These are phyloP conservation scores for Blera fallax DNA, from an alignment of 2,888 invertebrate genomes.

Conservation along the genomic window DNA sequence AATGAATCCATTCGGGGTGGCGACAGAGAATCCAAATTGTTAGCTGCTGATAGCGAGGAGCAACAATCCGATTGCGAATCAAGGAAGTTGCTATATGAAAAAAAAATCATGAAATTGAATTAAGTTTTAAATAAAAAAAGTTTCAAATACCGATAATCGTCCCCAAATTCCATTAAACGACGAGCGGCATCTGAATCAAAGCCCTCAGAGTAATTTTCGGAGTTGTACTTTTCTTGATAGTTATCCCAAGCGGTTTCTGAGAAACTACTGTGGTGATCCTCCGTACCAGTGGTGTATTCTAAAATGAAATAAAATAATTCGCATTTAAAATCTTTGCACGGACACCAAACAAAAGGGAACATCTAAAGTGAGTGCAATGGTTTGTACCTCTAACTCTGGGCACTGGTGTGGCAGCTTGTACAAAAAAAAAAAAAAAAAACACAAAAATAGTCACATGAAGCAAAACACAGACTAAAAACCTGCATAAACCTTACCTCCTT, in stretches of 20 bases:
- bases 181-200: constrained; percentile 93
- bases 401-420: constrained; percentile 80
- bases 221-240: constrained; percentile 97
- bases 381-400: constrained; percentile 78
- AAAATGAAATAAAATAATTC: constrained; percentile 28
- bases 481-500: constrained; percentile 76
- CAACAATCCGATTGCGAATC: constrained; percentile 95
- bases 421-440: constrained; percentile 73
- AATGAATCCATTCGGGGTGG: constrained; percentile 82
- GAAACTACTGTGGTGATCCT: constrained; percentile 89
- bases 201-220: constrained; percentile 94
- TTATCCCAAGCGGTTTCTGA: constrained; percentile 98
- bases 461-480: constrained; percentile 10
- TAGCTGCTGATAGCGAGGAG: constrained; percentile 88
- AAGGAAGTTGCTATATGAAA: constrained; percentile 85
- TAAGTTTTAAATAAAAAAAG: neutral
- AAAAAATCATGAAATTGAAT: neutral
- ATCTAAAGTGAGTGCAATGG: constrained; percentile 54
- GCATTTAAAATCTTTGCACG: neutral
- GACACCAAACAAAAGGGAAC: constrained; percentile 14
- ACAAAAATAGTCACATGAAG: constrained; percentile 63
- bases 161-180: constrained; percentile 91
- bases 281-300: constrained; percentile 86
- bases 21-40: constrained; percentile 82
- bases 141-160: constrained; percentile 87